A percentile compares a stretch with the other conserved stretches of the same genome.
Evolutionary conservation across 2,113 vertebrate species (phyloP).

Genomic region (Panurus biarmicus): DNA sequence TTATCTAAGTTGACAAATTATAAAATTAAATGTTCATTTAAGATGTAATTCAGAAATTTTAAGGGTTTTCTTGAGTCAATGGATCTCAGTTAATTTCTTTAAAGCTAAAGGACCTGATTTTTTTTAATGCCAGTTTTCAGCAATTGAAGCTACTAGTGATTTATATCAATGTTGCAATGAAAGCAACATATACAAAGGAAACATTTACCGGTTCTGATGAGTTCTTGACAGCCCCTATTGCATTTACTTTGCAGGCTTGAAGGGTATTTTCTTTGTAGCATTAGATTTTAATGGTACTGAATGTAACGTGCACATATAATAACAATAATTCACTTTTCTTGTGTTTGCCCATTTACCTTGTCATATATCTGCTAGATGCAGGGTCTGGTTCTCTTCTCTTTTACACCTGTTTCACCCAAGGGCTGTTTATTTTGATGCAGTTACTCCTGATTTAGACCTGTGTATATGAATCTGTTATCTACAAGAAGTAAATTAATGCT

Average conservation of each 20-base stretch:
- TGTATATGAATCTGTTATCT: conserved; percentile 50
- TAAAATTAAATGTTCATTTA: conserved; percentile 70
- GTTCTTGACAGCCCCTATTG: conserved; percentile 1
- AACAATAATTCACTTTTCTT: conserved; percentile 26
- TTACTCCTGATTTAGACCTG: conserved; percentile 36
- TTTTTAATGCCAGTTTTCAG: background rate
- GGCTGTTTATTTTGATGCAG: conserved; percentile 49
- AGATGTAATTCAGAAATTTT: conserved; percentile 58
- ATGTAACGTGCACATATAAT: conserved; percentile 16
- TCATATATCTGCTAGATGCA: background rate
- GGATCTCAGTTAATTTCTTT: conserved; percentile 45
- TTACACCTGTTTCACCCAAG: conserved; percentile 17
- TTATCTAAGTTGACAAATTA: conserved; percentile 69
- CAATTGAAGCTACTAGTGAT: background rate
- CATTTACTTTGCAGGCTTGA: conserved; percentile 17
- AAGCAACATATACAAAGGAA: background rate
- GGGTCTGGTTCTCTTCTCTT: conserved; percentile 29
- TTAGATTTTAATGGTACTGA: conserved; percentile 41
- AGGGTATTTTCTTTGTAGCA: conserved; percentile 44
- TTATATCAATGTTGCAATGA: background rate
- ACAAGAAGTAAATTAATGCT: conserved; percentile 52
- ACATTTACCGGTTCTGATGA: conserved; percentile 15
- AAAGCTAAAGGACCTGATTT: background rate
- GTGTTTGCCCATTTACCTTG: conserved; percentile 12
- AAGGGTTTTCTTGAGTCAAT: conserved; percentile 55